These are phyloP conservation scores for Coenonympha glycerion DNA, from an alignment of 2,888 invertebrate species.

Conservation along the genomic window DNA sequence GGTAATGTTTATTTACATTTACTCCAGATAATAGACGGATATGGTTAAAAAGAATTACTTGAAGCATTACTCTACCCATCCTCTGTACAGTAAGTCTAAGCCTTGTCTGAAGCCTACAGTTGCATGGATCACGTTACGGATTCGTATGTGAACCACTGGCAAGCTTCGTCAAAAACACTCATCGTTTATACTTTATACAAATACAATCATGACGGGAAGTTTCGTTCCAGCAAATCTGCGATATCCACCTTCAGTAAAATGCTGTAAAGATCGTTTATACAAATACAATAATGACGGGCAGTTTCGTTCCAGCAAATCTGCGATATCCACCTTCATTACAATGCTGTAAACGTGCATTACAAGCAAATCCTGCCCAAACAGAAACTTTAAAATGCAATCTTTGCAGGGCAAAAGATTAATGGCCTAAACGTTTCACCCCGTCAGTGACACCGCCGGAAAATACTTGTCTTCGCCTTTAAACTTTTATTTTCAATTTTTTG, in stretches of 20 bases:
- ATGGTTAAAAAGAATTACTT: too few species aligned
- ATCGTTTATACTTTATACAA: neutral
- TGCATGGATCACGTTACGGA: too few species aligned
- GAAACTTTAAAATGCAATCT: conserved; percentile 70
- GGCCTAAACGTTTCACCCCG: conserved; percentile 57
- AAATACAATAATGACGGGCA: conserved; percentile 28
- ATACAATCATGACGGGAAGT: conserved; percentile 30
- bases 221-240: conserved; percentile 35
- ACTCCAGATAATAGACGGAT: too few species aligned
- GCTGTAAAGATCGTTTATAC: conserved; percentile 29
- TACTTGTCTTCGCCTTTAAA: conserved; percentile 36
- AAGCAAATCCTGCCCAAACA: conserved; percentile 57
- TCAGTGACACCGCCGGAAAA: conserved; percentile 64
- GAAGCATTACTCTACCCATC: too few species aligned
- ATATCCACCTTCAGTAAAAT: conserved; percentile 38
- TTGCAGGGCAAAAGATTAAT: conserved; percentile 65
- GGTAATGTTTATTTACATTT: too few species aligned
- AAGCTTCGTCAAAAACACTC: too few species aligned
- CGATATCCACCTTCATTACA: conserved; percentile 33
- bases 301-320: conserved; percentile 36
- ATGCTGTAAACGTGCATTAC: conserved; percentile 54
- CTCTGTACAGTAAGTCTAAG: too few species aligned
- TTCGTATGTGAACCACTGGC: too few species aligned
- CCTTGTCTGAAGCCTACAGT: too few species aligned
- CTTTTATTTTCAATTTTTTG: neutral